Percentiles rank a stretch among this genome's conserved stretches.
These are phyloP conservation scores for Chrysopilus asiliformis DNA, from an alignment of 2,888 invertebrate species.

Conservation along the genomic window DNA sequence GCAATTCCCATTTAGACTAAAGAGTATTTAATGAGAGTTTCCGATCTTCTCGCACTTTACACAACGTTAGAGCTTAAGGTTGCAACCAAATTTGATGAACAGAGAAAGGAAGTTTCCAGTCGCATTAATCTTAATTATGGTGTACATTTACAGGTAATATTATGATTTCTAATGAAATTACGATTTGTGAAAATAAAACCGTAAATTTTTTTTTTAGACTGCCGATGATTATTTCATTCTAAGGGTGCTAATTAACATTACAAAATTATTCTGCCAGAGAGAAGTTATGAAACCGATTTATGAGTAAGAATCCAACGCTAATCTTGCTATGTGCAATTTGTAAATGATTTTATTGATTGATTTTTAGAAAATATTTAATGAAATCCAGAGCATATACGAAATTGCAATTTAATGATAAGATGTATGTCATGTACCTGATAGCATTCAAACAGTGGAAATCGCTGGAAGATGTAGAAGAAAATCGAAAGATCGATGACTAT, in stretches of 20 bases:
- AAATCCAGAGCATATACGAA: no score
- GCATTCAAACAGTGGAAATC: slow-evolving; percentile 5
- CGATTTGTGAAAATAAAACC: neutral
- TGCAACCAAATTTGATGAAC: slow-evolving; percentile 8
- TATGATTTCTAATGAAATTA: neutral
- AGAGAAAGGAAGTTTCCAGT: slow-evolving; percentile 1
- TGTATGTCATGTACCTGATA: slow-evolving; percentile 6
- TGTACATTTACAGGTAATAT: slow-evolving; percentile 6
- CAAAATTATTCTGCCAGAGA: slow-evolving; percentile 3
- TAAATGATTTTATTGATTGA: slow-evolving; percentile 1
- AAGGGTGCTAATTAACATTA: slow-evolving; percentile 3
- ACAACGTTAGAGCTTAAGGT: slow-evolving; percentile 7
- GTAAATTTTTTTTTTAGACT: neutral
- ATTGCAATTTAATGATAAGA: slow-evolving; percentile 3
- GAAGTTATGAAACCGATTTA: slow-evolving; percentile 7
- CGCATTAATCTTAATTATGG: slow-evolving; percentile 8
- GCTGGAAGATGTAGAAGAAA: slow-evolving; percentile 7
- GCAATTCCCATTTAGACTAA: slow-evolving; percentile 1
- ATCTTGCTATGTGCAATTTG: neutral
- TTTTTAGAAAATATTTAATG: slow-evolving; percentile 9
- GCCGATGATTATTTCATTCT: slow-evolving; percentile 2
- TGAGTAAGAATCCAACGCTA: slow-evolving; percentile 3
- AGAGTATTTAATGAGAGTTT: slow-evolving; percentile 4
- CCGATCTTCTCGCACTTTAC: slow-evolving; percentile 5
- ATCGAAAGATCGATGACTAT: slow-evolving; percentile 3